phyloP scores from a whole-genome alignment of 2,888 invertebrate species.

The Sinotaia quadrata region DNA sequence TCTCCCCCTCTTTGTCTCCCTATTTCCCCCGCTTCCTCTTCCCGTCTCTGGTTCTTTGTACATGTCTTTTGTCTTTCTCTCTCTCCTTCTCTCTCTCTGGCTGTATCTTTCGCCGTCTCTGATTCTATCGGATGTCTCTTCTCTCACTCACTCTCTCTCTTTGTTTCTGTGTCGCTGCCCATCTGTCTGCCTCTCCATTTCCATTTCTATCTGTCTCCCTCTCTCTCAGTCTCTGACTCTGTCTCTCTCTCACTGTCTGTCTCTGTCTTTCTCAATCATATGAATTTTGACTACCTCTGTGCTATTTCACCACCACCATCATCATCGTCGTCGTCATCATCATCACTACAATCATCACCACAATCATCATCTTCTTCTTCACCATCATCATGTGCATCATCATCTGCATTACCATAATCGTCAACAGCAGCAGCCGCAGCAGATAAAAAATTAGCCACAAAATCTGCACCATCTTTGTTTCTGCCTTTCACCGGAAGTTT shows the following conservation, averaged over 20 bases:
- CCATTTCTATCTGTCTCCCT: neutral
- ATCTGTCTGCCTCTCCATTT: neutral
- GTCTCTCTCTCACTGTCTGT: neutral
- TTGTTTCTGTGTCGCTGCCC: neutral
- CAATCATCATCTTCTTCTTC: no score
- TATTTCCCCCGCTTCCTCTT: neutral
- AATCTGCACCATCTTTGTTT: no score
- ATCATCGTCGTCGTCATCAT: no score
- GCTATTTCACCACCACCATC: no score
- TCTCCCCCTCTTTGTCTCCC: neutral
- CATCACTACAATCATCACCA: no score
- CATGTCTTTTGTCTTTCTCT: conserved; percentile 1
- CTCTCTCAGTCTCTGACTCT: neutral
- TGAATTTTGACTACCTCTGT: no score
- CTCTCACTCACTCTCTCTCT: conserved; percentile 9
- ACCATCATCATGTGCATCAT: no score
- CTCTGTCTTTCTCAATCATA: neutral
- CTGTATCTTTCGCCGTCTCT: neutral
- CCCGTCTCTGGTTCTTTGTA: neutral
- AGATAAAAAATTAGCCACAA: no score
- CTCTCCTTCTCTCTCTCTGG: neutral
- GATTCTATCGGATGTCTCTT: neutral
- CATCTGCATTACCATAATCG: no score
- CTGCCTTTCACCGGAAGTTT: no score
- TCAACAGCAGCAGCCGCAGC: no score